Base-by-base conservation (phyloP, 30 jellyfish, hydroid and myxozoan genomes). In the Pseudorhiza aurosa region DNA sequence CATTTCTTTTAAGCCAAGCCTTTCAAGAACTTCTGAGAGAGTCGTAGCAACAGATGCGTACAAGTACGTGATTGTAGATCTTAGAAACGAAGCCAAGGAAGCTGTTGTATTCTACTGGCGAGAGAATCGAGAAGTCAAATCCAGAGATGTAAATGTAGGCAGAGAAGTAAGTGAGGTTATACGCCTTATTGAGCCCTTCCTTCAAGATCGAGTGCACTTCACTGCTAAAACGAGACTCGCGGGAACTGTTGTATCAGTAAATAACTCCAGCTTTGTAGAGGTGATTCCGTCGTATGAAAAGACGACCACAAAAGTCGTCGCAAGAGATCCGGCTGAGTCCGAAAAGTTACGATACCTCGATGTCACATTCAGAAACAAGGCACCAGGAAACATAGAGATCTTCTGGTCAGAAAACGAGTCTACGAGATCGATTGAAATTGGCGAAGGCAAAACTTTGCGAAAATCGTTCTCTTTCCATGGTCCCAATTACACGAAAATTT, bases 201-300 rank as follows among this genome's bases (percentile, higher is more conserved):
- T 19, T 5, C 21, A 28, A 9, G 56, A 72, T 2, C 86, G 44
- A 14, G 30, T 72, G 3, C 68, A 56, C n/a, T 56, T 72, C 64
- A 55, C 65, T 4, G 86, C 75, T 2, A 50, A 27, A 44, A 50
- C 47, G 50, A 24, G 21, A 31, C 65, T 51, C 42, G 10, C 44
- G 29, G 68, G 51, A 15, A 14, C 29, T 18, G 26, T 40, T 8
- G 31, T 72, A n/a, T 28, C 72, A 8, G 75, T 72, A 22, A 72
- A 72, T 21, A 25, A 55, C 22, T 74, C 64, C 22, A 37, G 37
- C 2, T 72, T 35, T 53, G 60, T 18, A n/a, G 51, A 72, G 21
- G 72, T 57, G 2, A 15, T 53, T 31, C 75, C 86, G 22, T 29
- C 86, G 5, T 72, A 43, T 72, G 86, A 72, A 49, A 72, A 72